These are phyloP conservation scores for Psilopogon haemacephalus DNA, from an alignment of 2,113 vertebrate species.

Conservation along the genomic window DNA sequence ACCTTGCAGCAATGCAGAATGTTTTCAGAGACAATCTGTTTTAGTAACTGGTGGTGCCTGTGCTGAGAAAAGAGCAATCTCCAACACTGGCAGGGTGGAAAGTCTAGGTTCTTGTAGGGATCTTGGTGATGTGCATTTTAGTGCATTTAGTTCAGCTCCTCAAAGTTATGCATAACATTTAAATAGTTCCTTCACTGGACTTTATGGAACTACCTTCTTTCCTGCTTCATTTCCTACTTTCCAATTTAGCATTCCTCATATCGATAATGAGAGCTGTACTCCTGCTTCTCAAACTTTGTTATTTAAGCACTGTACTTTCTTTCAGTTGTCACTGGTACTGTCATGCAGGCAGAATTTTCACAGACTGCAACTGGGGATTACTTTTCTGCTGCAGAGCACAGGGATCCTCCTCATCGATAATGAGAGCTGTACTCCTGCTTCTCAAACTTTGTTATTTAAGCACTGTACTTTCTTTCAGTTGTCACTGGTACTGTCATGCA, in stretches of 20 bases:
- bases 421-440: not conserved
- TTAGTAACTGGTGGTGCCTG: not conserved
- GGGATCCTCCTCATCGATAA: not conserved
- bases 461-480: not conserved
- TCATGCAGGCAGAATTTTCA: not conserved
- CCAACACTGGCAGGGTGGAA: not conserved
- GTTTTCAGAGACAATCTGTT: not conserved
- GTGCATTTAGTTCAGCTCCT: not conserved
- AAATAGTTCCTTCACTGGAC: not conserved
- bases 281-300: not conserved
- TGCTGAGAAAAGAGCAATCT: not conserved
- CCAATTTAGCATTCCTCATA: not conserved
- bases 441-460: not conserved
- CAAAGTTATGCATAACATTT: not conserved
- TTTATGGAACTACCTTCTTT: not conserved
- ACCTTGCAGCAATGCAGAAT: not conserved
- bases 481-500: not conserved
- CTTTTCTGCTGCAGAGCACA: not conserved
- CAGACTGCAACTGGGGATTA: not conserved
- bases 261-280: not conserved
- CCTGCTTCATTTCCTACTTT: constrained; percentile 9
- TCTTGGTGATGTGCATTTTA: not conserved
- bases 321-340: not conserved
- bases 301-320: not conserved
- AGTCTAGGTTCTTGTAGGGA: not conserved